phyloP scores from a whole-genome alignment of 2,113 vertebrate genomes.

The Lycocorax pyrrhopterus region DNA sequence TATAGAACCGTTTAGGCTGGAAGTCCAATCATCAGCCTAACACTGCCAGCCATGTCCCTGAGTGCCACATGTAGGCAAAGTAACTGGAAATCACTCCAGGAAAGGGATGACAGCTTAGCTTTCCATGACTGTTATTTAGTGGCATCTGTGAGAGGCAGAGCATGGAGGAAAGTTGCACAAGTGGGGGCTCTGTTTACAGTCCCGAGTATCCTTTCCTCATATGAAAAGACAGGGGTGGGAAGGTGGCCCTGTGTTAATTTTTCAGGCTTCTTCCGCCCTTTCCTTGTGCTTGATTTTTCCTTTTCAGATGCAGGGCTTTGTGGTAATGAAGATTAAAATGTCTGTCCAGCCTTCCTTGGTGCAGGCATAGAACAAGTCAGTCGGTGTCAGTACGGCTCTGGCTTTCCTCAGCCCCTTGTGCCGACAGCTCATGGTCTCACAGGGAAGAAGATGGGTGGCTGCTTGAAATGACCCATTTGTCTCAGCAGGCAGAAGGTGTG shows the following conservation, averaged over 20 bases:
- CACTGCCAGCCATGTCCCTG: neutral
- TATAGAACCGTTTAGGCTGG: neutral
- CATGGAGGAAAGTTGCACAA: neutral
- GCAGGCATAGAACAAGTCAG: neutral
- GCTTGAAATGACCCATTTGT: neutral
- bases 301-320: neutral
- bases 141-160: neutral
- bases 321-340: constrained; percentile 14
- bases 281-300: neutral
- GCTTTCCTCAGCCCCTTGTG: neutral
- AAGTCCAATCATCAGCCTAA: neutral
- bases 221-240: neutral
- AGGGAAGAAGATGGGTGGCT: neutral
- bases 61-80: neutral
- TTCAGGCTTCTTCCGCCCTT: neutral
- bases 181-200: neutral
- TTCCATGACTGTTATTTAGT: neutral
- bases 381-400: neutral
- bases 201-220: neutral
- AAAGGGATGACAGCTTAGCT: neutral
- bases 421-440: neutral
- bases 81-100: neutral
- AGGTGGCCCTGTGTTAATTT: neutral
- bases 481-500: neutral
- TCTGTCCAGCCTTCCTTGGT: neutral